Evolutionary conservation across 2,888 invertebrate species (phyloP).

Genomic region (Drosophila kambysellisi): DNA sequence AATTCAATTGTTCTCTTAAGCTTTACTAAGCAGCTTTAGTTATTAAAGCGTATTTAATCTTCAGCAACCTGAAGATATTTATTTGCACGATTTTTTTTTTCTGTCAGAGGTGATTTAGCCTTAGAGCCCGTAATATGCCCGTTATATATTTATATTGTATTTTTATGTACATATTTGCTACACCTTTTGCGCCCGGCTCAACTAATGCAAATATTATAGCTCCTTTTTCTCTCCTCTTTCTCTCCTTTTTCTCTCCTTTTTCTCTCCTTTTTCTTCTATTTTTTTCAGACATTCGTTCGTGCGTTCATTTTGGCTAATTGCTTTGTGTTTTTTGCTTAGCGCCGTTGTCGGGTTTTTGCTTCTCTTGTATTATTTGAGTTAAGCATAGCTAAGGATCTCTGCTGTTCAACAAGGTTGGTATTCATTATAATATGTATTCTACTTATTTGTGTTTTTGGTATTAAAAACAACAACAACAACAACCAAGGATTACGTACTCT

Average conservation of each 20-base stretch:
- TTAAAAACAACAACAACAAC: constrained; percentile 44
- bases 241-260: constrained; percentile 56
- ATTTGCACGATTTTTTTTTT: neutral
- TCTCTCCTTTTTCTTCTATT: constrained; percentile 39
- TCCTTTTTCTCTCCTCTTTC: constrained; percentile 56
- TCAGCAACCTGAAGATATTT: neutral
- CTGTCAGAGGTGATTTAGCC: neutral
- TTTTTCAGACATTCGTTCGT: constrained; percentile 65
- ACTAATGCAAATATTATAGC: constrained; percentile 77
- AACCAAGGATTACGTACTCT: constrained; percentile 17
- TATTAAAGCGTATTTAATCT: constrained; percentile 1
- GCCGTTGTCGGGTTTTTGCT: constrained; percentile 26
- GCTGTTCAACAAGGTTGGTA: constrained; percentile 65
- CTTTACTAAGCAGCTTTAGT: neutral
- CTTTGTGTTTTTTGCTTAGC: constrained; percentile 57
- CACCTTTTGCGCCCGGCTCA: constrained; percentile 40
- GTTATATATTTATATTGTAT: constrained; percentile 51
- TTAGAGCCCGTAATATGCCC: neutral
- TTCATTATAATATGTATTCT: constrained; percentile 69
- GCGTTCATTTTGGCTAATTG: constrained; percentile 76
- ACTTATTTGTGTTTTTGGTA: constrained; percentile 56
- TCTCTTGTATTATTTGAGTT: constrained; percentile 49
- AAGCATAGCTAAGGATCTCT: constrained; percentile 60
- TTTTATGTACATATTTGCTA: constrained; percentile 58
- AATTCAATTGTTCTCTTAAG: neutral